Evolutionary conservation across 2,888 invertebrate genomes (phyloP).

Genomic region (Dicycla oo): DNA sequence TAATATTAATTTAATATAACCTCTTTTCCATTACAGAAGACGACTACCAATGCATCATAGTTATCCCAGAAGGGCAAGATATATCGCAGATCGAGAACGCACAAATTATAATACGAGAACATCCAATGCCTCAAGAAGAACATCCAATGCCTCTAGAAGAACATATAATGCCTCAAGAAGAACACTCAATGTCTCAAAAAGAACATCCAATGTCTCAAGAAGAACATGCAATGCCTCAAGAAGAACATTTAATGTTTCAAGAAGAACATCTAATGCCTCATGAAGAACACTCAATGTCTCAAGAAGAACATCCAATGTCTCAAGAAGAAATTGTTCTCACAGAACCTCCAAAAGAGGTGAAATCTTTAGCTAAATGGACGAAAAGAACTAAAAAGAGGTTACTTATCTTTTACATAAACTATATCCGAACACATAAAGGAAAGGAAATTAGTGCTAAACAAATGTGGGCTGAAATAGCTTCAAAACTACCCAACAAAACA

Average conservation of each 20-base stretch:
- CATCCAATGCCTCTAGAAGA: conserved; percentile 34
- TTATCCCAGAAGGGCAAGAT: conserved; percentile 84
- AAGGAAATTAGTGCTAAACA: conserved; percentile 76
- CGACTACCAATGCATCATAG: conserved; percentile 86
- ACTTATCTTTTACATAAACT: conserved; percentile 79
- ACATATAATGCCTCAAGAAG: conserved; percentile 27
- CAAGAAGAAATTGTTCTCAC: conserved; percentile 31
- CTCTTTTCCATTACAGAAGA: conserved; percentile 78
- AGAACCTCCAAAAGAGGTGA: conserved; percentile 49
- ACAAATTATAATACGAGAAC: conserved; percentile 70
- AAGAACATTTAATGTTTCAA: conserved; percentile 46
- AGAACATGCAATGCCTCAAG: conserved; percentile 3
- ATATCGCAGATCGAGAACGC: conserved; percentile 71
- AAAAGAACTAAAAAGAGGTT: conserved; percentile 78
- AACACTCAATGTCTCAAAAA: conserved; percentile 24
- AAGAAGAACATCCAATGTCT: conserved; percentile 49
- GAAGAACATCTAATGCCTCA: conserved; percentile 31
- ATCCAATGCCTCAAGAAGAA: conserved; percentile 13
- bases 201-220: conserved; percentile 39
- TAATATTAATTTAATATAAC: background rate
- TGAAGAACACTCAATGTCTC: conserved; percentile 29
- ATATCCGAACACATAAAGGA: conserved; percentile 75
- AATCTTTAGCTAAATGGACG: conserved; percentile 76
- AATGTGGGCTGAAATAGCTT: conserved; percentile 82
- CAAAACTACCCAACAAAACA: conserved; percentile 75